Evolutionary conservation across 2,888 invertebrate species (phyloP), one percentile per base, ranked within the genome.

Genomic region (Drosophila atripex): DNA sequence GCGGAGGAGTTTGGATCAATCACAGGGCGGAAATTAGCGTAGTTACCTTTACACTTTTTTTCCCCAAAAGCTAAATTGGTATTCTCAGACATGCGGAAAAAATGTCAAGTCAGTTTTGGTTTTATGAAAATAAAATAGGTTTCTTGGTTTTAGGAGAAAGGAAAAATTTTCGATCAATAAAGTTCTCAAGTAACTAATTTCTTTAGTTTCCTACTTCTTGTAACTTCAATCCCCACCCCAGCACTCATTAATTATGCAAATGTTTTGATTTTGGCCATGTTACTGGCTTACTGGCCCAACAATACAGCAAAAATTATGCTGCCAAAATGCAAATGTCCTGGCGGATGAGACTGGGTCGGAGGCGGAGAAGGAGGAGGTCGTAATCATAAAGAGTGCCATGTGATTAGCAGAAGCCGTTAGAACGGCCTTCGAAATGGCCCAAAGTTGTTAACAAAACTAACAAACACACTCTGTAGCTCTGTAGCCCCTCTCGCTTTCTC

Each of bases 381-480:
- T 32, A 16, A 50, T 39, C 51, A 46, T 39, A 45, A 58, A 59
- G 53, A 53, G 39, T 58, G 65, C 60, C 58, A 57, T 78, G 75
- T 86, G 86, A 86, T 80, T 80, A 77, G 73, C 53, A 60, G 23
- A 71, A 80, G 75, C 43, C 51, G 53, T 47, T 63, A 14, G 39
- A 18, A 39, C 23, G 43, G 61, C 61, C 64, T 14, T 23, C 43
- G 54, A 51, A 73, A 73, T 49, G 61, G 61, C 64, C 68, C 59
- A 75, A 86, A 76, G 76, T 86, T 82, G 86, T 83, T 80, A 83
- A 77, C 86, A 77, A 69, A 86, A 75, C 86, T 79, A 77, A 46
- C 32, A 47, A 11, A n/a, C 66, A 43, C 21, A 18, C 3, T 28
- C 28, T 1, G 8, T 30, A 3, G 14, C 28, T 0, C n/a, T n/a